Percentiles rank a stretch among this genome's conserved stretches.
These are phyloP conservation scores for Noctua comes DNA, from an alignment of 2,888 invertebrate species.

Conservation along the genomic window DNA sequence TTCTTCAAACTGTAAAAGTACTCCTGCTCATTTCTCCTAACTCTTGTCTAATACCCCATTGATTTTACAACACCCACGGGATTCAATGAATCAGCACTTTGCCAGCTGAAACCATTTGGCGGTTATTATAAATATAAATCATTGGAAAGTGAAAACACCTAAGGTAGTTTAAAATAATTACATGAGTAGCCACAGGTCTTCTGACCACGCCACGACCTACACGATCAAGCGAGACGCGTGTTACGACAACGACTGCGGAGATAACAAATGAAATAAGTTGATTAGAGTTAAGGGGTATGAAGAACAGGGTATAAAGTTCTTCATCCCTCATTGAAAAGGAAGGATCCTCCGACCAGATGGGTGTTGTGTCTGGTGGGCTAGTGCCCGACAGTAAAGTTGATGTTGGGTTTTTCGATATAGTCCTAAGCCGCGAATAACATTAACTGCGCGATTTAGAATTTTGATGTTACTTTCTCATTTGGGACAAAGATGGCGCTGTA, in stretches of 20 bases:
- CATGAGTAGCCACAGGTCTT: background rate
- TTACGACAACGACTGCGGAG: background rate
- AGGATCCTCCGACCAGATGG: no score
- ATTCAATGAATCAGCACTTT: conserved; percentile 8
- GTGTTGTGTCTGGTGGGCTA: no score
- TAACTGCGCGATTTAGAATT: no score
- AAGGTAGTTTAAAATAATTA: background rate
- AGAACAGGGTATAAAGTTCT: no score
- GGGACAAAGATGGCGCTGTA: no score
- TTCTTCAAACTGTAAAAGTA: conserved; percentile 14
- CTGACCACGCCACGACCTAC: no score
- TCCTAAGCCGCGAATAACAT: no score
- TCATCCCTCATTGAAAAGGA: no score
- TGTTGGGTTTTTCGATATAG: no score
- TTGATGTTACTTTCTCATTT: no score
- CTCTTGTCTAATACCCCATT: background rate
- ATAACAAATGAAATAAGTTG: background rate
- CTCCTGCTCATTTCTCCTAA: background rate
- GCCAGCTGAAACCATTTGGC: conserved; percentile 12
- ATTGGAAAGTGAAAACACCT: background rate
- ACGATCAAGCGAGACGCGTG: background rate
- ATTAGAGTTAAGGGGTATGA: no score
- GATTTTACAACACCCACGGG: conserved; percentile 22
- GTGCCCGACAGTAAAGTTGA: no score
- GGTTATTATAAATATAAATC: conserved; percentile 12